Evolutionary conservation across 2,113 vertebrate species (phyloP).

Genomic region (Hemichromis elongatus): DNA sequence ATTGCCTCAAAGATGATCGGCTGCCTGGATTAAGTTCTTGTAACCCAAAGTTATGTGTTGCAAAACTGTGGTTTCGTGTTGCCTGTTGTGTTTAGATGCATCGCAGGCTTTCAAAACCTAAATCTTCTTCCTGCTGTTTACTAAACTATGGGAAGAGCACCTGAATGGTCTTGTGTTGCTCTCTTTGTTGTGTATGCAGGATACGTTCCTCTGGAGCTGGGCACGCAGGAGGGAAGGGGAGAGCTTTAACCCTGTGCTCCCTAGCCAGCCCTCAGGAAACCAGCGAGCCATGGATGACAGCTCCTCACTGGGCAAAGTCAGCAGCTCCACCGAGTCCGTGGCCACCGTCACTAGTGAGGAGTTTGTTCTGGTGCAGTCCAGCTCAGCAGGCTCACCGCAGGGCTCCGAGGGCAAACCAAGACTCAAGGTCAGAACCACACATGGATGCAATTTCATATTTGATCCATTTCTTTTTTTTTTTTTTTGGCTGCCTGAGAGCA

Average conservation of each 20-base stretch:
- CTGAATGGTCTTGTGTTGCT: background rate
- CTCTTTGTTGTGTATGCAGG: background rate
- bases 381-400: slow-evolving; percentile 72
- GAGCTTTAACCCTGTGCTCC: slow-evolving; percentile 56
- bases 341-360: slow-evolving; percentile 88
- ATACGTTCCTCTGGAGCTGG: background rate
- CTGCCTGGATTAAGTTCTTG: background rate
- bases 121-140: background rate
- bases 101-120: fast-evolving
- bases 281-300: slow-evolving; percentile 83
- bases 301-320: slow-evolving; percentile 81
- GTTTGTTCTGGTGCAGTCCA: slow-evolving; percentile 86
- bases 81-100: background rate
- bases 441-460: background rate
- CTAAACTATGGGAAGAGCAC: background rate
- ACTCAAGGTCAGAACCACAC: slow-evolving; percentile 78
- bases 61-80: background rate
- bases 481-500: too few relatives aligned
- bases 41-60: background rate
- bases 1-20: background rate
- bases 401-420: slow-evolving; percentile 81
- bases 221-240: slow-evolving; percentile 36
- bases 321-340: slow-evolving; percentile 82
- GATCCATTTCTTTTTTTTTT: fast-evolving
- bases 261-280: slow-evolving; percentile 36